phyloP scores from a whole-genome alignment of 2,888 invertebrate species.

The Apodemia hepburni region DNA sequence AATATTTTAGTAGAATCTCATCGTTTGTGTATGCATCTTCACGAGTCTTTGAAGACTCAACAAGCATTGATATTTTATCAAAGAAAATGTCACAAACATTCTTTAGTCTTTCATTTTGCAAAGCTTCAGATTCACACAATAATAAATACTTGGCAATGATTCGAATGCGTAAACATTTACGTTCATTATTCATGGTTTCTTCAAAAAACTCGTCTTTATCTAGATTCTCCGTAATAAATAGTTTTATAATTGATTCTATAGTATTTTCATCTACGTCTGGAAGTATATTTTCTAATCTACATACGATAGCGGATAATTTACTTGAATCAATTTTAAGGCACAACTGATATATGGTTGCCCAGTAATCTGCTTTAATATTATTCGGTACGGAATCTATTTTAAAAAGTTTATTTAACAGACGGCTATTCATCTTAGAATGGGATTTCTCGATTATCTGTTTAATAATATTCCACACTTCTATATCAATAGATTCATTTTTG shows the following conservation, averaged over 20 bases:
- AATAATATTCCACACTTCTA: conserved; percentile 44
- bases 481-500: conserved; percentile 33
- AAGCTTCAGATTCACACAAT: conserved; percentile 38
- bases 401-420: conserved; percentile 21
- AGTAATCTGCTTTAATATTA: conserved; percentile 44
- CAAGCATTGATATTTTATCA: conserved; percentile 35
- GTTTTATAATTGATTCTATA: conserved; percentile 34
- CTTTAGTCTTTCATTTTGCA: conserved; percentile 37
- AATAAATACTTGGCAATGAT: conserved; percentile 47
- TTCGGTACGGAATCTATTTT: conserved; percentile 37
- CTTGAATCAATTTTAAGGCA: conserved; percentile 32
- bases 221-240: conserved; percentile 34
- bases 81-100: conserved; percentile 41
- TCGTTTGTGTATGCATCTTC: conserved; percentile 18
- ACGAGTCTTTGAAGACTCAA: conserved; percentile 16
- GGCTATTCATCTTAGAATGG: conserved; percentile 29
- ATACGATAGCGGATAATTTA: conserved; percentile 35
- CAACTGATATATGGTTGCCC: conserved; percentile 38
- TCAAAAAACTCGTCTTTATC: conserved; percentile 27
- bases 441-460: conserved; percentile 39
- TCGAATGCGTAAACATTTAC: conserved; percentile 34
- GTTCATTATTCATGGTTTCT: conserved; percentile 1
- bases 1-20: conserved; percentile 17
- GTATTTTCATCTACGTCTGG: conserved; percentile 36
- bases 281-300: conserved; percentile 38